Conservation (phyloP, 1,140 invertebrate genomes). For the Lepidurus packardi region DNA sequence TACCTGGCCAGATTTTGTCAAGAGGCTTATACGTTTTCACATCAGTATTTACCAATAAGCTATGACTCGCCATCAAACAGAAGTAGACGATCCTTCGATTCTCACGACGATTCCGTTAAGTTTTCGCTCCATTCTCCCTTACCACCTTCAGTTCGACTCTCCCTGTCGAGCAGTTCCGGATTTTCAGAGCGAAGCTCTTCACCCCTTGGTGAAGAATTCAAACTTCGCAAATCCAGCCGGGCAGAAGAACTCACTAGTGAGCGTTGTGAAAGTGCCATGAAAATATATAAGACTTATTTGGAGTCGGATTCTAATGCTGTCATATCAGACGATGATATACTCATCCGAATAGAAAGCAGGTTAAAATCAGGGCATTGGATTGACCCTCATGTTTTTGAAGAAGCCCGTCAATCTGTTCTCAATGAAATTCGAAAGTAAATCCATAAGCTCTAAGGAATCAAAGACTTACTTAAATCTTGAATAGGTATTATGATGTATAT, state of each 20-base stretch:
- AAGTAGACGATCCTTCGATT: not conserved
- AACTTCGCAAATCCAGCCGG: constrained; percentile 24
- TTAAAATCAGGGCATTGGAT: not conserved
- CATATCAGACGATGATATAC: constrained; percentile 1
- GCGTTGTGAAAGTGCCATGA: constrained; percentile 25
- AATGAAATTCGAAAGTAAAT: constrained; percentile 21
- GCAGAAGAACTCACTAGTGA: constrained; percentile 26
- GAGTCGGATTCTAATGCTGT: constrained; percentile 26
- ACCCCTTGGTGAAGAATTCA: constrained; percentile 19
- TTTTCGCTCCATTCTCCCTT: constrained; percentile 25
- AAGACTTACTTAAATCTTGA: not conserved
- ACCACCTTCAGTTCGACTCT: constrained; percentile 25
- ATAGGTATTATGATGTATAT: constrained; percentile 57
- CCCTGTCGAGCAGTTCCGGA: constrained; percentile 27
- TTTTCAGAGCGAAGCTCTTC: constrained; percentile 28
- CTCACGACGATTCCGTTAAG: constrained; percentile 13
- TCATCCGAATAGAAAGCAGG: not conserved
- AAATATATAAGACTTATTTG: constrained; percentile 31
- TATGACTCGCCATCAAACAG: not conserved
- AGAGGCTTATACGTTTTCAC: constrained; percentile 25
- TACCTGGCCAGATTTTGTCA: constrained; percentile 59
- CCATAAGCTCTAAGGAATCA: not conserved
- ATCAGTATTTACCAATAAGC: constrained; percentile 18
- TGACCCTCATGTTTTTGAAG: constrained; percentile 15
- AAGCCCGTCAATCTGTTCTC: constrained; percentile 16